Percentiles rank a stretch among this genome's conserved stretches.
Conservation (phyloP, 37 sponge, comb jelly and placozoan species). For the Theonella swinhoei region DNA sequence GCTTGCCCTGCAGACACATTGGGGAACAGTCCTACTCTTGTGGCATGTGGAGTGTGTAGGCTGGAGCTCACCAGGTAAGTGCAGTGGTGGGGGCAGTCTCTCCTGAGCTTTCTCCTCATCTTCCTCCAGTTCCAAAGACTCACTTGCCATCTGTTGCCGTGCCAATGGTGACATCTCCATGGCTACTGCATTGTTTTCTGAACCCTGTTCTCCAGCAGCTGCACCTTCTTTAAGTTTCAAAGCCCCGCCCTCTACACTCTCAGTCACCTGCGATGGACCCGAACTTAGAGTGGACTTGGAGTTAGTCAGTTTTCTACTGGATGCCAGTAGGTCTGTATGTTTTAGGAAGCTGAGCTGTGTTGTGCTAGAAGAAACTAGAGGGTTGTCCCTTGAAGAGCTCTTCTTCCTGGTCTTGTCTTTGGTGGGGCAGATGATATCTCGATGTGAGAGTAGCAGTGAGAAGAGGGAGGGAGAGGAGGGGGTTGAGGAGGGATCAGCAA, state of each 20-base stretch:
- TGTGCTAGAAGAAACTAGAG: neutral
- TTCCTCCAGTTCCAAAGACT: conserved; percentile 45
- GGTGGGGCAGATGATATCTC: neutral
- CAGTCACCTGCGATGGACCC: neutral
- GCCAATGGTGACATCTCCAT: neutral
- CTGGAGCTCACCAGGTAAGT: too few species aligned
- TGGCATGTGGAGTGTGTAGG: too few species aligned
- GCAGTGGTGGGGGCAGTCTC: neutral
- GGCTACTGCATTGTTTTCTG: neutral
- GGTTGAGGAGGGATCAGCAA: neutral
- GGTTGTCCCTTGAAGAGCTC: neutral
- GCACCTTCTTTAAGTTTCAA: too few species aligned
- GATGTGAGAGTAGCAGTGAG: neutral
- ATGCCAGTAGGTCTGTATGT: neutral
- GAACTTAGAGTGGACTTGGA: neutral
- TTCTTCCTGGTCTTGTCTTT: neutral
- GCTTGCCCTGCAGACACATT: too few species aligned
- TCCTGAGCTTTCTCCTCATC: conserved; percentile 32
- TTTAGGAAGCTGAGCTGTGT: neutral
- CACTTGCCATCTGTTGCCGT: neutral
- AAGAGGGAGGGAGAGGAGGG: too few species aligned
- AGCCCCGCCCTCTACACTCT: neutral
- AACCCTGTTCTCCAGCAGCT: conserved; percentile 8
- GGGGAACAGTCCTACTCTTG: too few species aligned
- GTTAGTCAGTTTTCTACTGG: neutral